Conservation (phyloP, 1,140 invertebrate species). For the Hylyphantes graminicola region DNA sequence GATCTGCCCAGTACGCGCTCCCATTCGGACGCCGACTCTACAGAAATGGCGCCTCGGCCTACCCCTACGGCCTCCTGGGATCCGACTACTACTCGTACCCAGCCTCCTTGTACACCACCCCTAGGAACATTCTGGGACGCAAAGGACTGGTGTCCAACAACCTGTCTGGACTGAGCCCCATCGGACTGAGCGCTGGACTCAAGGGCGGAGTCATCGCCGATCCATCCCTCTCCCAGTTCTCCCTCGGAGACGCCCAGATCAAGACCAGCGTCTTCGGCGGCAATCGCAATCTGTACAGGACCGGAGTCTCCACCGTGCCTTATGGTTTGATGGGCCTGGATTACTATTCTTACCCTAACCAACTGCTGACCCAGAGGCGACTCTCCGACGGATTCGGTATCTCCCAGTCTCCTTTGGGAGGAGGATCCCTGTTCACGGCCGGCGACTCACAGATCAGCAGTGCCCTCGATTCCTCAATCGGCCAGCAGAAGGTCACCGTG, state of each 20-base stretch:
- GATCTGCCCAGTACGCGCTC: no score
- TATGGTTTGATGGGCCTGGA: no score
- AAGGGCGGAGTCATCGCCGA: constrained; percentile 19
- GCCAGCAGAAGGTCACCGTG: constrained; percentile 35
- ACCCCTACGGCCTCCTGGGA: constrained; percentile 43
- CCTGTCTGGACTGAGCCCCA: constrained; percentile 26
- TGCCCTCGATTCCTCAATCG: background rate
- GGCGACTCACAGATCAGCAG: constrained; percentile 45
- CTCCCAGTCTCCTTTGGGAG: constrained; percentile 3
- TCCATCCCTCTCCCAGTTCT: constrained; percentile 22
- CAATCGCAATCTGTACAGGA: constrained; percentile 32
- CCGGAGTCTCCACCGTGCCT: constrained; percentile 40
- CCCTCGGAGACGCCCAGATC: constrained; percentile 40
- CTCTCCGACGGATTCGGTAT: constrained; percentile 23
- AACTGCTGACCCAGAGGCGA: constrained; percentile 14
- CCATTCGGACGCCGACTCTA: no score
- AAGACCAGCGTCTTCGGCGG: constrained; percentile 7
- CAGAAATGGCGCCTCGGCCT: constrained; percentile 9
- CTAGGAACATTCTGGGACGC: background rate
- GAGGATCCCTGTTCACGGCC: constrained; percentile 40
- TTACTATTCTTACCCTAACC: constrained; percentile 43
- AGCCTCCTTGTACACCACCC: constrained; percentile 2
- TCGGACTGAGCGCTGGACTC: constrained; percentile 12
- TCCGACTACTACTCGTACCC: constrained; percentile 48
- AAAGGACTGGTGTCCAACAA: constrained; percentile 18